These are phyloP conservation scores for Iselma pallidipennis DNA, from an alignment of 2,888 invertebrate species.

Conservation along the genomic window DNA sequence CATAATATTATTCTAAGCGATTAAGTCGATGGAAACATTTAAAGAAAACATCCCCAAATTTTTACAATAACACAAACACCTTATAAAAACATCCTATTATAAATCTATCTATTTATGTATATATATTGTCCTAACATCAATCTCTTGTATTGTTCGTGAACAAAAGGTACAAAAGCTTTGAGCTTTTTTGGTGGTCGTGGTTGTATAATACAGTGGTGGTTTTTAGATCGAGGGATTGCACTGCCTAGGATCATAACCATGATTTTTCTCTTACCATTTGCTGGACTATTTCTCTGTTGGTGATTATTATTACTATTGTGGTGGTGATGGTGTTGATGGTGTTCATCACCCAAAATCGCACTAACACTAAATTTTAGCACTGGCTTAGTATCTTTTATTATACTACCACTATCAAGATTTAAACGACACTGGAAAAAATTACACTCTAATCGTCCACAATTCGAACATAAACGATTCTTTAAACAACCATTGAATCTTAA, in stretches of 20 bases:
- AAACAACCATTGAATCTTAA: constrained; percentile 51
- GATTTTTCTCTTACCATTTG: constrained; percentile 35
- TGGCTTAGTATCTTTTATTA: constrained; percentile 64
- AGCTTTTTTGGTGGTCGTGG: background rate
- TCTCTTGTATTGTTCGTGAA: constrained; percentile 37
- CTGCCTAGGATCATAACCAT: background rate
- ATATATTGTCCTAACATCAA: constrained; percentile 43
- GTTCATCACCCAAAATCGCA: constrained; percentile 78
- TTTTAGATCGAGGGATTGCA: background rate
- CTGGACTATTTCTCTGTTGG: constrained; percentile 32
- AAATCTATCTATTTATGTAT: constrained; percentile 47
- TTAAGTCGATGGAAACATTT: constrained; percentile 16
- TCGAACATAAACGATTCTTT: constrained; percentile 58
- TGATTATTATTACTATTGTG: background rate
- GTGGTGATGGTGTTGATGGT: constrained; percentile 45
- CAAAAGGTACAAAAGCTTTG: too few relatives aligned
- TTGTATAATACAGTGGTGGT: constrained; percentile 6
- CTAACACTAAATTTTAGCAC: constrained; percentile 91
- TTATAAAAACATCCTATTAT: constrained; percentile 54
- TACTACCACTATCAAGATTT: constrained; percentile 37
- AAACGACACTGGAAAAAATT: constrained; percentile 55
- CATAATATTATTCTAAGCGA: constrained; percentile 26
- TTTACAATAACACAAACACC: constrained; percentile 49
- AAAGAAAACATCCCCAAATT: constrained; percentile 32
- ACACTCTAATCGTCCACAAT: constrained; percentile 62